Base-by-base conservation (phyloP, 2,113 vertebrate species). In the Condylura cristata region DNA sequence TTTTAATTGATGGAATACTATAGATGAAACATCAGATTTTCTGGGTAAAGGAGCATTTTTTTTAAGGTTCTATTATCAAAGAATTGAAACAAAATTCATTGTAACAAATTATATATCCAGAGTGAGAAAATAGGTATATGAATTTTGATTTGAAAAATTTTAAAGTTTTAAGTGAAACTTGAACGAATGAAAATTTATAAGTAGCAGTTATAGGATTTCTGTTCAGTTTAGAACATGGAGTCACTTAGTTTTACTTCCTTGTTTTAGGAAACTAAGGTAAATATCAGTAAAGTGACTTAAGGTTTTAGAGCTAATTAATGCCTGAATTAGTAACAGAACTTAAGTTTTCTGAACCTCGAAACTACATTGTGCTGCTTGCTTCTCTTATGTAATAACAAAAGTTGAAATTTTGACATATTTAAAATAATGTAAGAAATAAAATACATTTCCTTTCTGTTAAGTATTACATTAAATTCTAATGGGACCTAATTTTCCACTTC, bases 291-390 rank as follows among this genome's bases (percentile, higher is more conserved):
- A 85, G 60, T 68, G 16, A 84, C 60, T 60, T 61, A 84, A 60
- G 12, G 16, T 56, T 93, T 84, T 56, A 87, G n/a, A 83, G 32
- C 61, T 90, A 76, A 61, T 74, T 74, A 34, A 82, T 87, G 32
- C n/a, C 53, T 86, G 8, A 66, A 68, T 74, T 56, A 84, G 78
- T 86, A 87, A 74, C 0, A 56, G n/a, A n/a, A 82, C 9, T n/a
- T 78, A 85, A 85, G 53, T 66, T 87, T 91, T 88, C 83, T 89
- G 37, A 96, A 30, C 58, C 30, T 28, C 61, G 65, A 60, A 39
- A 79, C 53, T 28, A 65, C 5, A 39, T 28, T 58, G 34, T 56
- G 34, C 58, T 85, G 37, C 30, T 18, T 85, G 37, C 30, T 18
- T 63, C 56, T 89, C 14, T 72, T 46, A 22, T 2, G 12, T 48